phyloP scores from a whole-genome alignment of 2,888 invertebrate genomes.

The Perizoma flavofasciatum region DNA sequence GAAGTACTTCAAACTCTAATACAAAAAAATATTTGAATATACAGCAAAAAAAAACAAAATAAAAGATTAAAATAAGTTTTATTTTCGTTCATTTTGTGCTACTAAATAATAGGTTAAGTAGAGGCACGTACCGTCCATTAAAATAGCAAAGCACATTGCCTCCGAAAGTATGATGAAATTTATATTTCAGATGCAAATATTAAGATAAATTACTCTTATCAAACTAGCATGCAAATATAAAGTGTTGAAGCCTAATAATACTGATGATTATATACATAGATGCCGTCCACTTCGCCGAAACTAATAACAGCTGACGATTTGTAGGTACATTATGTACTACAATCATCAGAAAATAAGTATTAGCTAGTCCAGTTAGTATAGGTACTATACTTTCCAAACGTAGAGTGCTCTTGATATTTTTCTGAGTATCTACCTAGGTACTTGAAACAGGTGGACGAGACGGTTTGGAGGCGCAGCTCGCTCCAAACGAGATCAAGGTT shows the following conservation, averaged over 20 bases:
- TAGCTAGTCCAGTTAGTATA: conserved; percentile 25
- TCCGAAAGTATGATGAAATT: conserved; percentile 47
- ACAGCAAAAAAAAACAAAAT: too few relatives aligned
- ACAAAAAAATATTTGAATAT: too few relatives aligned
- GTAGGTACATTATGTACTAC: conserved; percentile 25
- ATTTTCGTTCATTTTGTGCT: too few relatives aligned
- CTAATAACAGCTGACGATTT: conserved; percentile 41
- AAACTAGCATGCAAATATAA: conserved; percentile 40
- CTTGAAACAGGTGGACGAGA: conserved; percentile 58
- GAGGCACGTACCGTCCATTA: conserved; percentile 27
- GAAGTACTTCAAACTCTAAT: too few relatives aligned
- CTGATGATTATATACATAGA: conserved; percentile 33
- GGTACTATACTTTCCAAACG: conserved; percentile 44
- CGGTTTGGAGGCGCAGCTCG: conserved; percentile 44
- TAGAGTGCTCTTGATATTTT: conserved; percentile 42
- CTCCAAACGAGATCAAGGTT: conserved; percentile 73
- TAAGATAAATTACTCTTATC: conserved; percentile 50
- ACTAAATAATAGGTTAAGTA: background rate
- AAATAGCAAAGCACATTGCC: conserved; percentile 31
- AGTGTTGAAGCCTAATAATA: conserved; percentile 34
- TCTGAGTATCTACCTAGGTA: conserved; percentile 34
- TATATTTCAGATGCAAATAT: conserved; percentile 48
- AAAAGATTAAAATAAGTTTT: too few relatives aligned
- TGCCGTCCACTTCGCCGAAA: conserved; percentile 37
- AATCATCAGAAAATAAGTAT: conserved; percentile 36